These are phyloP conservation scores for Chaenocephalus aceratus DNA, from an alignment of 2,113 vertebrate genomes.

Conservation along the genomic window DNA sequence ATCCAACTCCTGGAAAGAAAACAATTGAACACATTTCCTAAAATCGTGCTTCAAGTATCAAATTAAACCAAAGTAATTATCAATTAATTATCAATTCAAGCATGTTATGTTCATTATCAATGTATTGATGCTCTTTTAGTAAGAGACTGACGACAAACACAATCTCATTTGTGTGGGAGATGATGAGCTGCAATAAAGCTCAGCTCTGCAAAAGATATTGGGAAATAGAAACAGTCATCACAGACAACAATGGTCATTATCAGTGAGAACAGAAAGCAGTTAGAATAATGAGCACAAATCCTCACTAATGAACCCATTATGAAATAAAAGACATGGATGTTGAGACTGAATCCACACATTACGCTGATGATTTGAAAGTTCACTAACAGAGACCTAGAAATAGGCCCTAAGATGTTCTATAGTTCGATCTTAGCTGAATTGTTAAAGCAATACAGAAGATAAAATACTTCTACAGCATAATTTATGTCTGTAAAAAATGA, in stretches of 20 bases:
- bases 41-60: not conserved
- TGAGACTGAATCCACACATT: slow-evolving; percentile 28
- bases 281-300: not conserved
- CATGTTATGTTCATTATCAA: slow-evolving; percentile 1
- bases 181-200: slow-evolving; percentile 6
- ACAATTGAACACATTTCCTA: not conserved
- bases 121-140: not conserved
- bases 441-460: no score
- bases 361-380: slow-evolving; percentile 38
- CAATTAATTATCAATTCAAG: no score
- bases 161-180: slow-evolving; percentile 21
- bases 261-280: slow-evolving; percentile 1
- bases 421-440: no score
- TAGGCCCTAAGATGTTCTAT: no score
- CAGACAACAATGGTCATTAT: not conserved
- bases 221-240: not conserved
- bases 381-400: slow-evolving; percentile 10
- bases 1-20: not conserved
- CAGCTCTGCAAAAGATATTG: not conserved
- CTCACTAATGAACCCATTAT: not conserved
- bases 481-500: no score
- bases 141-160: not conserved
- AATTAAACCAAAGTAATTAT: not conserved
- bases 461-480: no score
- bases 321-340: not conserved